Percentiles rank a stretch among this genome's conserved stretches.
phyloP scores from a whole-genome alignment of 2,797 vertebrate genomes.

The Etheostoma nigrum region DNA sequence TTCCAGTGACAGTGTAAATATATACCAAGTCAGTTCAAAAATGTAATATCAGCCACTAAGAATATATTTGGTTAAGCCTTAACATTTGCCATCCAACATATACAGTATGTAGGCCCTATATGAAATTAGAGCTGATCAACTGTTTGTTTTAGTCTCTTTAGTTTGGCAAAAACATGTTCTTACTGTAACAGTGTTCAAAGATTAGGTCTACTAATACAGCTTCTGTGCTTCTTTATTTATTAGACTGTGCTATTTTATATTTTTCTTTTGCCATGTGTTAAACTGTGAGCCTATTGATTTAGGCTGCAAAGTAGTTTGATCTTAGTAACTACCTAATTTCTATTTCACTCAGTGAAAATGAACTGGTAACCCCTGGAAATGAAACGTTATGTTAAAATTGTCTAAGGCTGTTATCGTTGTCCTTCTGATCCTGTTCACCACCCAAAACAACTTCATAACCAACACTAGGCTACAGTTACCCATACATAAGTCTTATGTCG shows the following conservation, averaged over 20 bases:
- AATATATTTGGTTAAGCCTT: background rate
- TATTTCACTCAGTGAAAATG: background rate
- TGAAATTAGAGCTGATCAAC: background rate
- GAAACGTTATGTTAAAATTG: background rate
- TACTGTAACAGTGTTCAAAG: background rate
- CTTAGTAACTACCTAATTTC: too few relatives aligned
- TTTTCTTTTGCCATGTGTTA: background rate
- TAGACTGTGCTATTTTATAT: background rate
- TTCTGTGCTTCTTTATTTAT: background rate
- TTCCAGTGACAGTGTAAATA: background rate
- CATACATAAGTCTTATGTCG: background rate
- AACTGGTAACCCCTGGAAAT: background rate
- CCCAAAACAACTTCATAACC: background rate
- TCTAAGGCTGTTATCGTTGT: background rate
- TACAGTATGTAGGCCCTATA: too few relatives aligned
- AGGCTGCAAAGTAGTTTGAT: background rate
- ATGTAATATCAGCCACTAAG: too few relatives aligned
- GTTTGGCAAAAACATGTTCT: background rate
- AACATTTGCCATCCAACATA: background rate
- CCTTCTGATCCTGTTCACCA: background rate
- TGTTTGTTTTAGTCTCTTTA: background rate
- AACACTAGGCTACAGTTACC: background rate
- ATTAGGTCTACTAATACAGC: background rate
- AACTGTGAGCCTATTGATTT: background rate
- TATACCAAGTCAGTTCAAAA: background rate